phyloP scores from a whole-genome alignment of 2,113 vertebrate genomes.

The Oreocharis arfaki region DNA sequence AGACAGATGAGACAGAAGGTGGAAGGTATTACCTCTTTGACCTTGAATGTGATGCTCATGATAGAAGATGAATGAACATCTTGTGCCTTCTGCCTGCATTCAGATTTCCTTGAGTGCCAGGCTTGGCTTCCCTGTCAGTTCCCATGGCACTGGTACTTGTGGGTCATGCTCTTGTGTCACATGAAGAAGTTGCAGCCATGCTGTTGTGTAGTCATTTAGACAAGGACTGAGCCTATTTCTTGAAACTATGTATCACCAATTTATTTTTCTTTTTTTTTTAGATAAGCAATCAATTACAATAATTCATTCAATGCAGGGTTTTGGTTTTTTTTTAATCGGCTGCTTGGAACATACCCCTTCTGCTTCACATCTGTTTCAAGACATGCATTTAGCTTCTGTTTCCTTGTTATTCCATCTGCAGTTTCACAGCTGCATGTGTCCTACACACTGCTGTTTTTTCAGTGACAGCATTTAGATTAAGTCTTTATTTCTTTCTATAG shows the following conservation, averaged over 20 bases:
- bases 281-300: not conserved
- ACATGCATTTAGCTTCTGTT: conserved; percentile 15
- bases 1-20: not conserved
- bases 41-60: not conserved
- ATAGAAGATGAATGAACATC: not conserved
- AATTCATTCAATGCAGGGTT: not conserved
- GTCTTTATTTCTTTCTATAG: not conserved
- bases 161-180: not conserved
- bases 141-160: not conserved
- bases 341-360: not conserved
- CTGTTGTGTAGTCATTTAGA: not conserved
- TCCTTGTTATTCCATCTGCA: conserved; percentile 36
- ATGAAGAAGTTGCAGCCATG: not conserved
- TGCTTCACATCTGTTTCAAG: conserved; percentile 44
- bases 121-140: not conserved
- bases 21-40: not conserved
- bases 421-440: conserved; percentile 38
- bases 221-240: not conserved
- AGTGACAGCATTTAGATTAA: not conserved
- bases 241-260: not conserved
- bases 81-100: not conserved
- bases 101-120: not conserved
- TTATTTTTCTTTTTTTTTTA: not conserved
- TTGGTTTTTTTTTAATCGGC: not conserved
- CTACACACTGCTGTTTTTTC: conserved; percentile 11